Percentiles rank a stretch among this genome's conserved stretches.
These are phyloP conservation scores for Hydractinia echinata DNA, from an alignment of 30 jellyfish, hydroid and myxozoan genomes.

Conservation along the genomic window DNA sequence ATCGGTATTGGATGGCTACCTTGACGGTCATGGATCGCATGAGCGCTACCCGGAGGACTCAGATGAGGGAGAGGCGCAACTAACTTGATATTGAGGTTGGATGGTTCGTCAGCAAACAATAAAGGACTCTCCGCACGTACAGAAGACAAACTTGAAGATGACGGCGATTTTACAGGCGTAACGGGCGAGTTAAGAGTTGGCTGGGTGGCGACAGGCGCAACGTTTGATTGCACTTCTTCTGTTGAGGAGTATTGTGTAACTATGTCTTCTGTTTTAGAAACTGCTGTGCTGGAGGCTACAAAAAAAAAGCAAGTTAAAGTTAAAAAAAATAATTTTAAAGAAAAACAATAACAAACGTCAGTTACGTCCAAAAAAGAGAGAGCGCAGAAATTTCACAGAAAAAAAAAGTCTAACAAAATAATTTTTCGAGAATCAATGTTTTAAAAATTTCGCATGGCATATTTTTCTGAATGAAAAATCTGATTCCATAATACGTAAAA, in stretches of 20 bases:
- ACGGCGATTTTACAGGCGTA: conserved; percentile 16
- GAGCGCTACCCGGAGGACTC: conserved; percentile 49
- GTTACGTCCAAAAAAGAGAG: too few species aligned
- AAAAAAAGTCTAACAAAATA: too few species aligned
- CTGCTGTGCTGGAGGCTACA: background rate
- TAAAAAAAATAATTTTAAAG: background rate
- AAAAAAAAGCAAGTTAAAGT: background rate
- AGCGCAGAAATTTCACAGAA: too few species aligned
- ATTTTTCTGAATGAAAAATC: too few species aligned
- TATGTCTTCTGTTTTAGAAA: conserved; percentile 1
- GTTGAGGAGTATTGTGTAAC: background rate
- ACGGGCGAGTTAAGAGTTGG: conserved; percentile 8
- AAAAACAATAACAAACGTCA: background rate
- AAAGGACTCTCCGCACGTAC: conserved; percentile 42
- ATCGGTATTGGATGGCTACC: conserved; percentile 34
- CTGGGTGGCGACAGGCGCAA: background rate
- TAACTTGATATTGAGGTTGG: conserved; percentile 22
- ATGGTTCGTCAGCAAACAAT: conserved; percentile 19
- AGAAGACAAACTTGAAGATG: conserved; percentile 12
- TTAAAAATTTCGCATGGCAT: too few species aligned
- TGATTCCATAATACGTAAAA: too few species aligned
- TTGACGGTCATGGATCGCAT: conserved; percentile 24
- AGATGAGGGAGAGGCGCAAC: conserved; percentile 30
- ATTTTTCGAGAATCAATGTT: too few species aligned
- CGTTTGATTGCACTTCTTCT: background rate